Evolutionary conservation across 2,113 vertebrate genomes (phyloP).

Genomic region (Heliornis fulica): DNA sequence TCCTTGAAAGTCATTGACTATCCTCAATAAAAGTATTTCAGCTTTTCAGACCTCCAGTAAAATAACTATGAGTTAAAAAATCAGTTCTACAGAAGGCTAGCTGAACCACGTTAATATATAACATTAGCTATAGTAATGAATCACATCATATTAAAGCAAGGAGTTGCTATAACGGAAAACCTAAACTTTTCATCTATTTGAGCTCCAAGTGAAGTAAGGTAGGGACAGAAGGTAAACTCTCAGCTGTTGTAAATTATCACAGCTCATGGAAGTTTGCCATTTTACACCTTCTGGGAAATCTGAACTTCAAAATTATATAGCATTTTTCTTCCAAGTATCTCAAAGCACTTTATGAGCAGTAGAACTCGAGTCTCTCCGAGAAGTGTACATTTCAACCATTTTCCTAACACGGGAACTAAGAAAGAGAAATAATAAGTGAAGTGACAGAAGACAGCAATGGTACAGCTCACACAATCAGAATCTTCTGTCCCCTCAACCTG

Average conservation of each 20-base stretch:
- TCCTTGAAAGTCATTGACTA: neutral
- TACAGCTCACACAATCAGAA: neutral
- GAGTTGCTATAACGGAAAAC: neutral
- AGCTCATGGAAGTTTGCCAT: conserved; percentile 43
- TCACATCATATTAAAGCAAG: neutral
- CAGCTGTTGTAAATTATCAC: conserved; percentile 44
- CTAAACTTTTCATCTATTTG: neutral
- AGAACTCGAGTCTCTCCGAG: neutral
- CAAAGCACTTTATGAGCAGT: conserved; percentile 27
- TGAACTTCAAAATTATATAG: conserved; percentile 51
- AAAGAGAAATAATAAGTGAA: neutral
- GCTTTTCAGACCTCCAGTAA: neutral
- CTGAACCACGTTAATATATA: neutral
- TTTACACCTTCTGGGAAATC: conserved; percentile 48
- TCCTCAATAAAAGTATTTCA: neutral
- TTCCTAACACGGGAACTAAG: neutral
- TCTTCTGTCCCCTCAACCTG: neutral
- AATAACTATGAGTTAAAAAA: neutral
- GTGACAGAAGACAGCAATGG: neutral
- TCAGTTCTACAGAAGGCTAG: neutral
- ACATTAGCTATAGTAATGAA: neutral
- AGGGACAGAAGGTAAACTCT: conserved; percentile 45
- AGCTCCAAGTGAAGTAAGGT: neutral
- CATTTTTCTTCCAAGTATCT: conserved; percentile 30
- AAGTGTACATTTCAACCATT: neutral